Evolutionary conservation across 2,113 vertebrate species (phyloP), one percentile per base, ranked within the genome.

Genomic region (Gulo gulo): DNA sequence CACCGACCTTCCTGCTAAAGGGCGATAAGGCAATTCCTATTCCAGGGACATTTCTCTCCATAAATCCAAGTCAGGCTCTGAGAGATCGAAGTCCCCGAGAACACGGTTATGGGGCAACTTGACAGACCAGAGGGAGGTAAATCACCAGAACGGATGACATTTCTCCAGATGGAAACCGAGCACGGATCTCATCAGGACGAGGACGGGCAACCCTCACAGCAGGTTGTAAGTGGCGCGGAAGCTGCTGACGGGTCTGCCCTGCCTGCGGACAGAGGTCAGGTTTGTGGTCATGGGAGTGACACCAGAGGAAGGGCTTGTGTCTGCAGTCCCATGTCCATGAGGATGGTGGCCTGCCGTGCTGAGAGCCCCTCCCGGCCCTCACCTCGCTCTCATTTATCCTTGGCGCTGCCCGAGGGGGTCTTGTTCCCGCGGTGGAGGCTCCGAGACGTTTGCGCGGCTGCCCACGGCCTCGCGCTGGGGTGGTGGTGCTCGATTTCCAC

Each of bases 41-140:
- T 74, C 86, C 12, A 5, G 92, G 82, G 74, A 71, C 45, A 29
- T 63, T 29, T 87, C 69, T 79, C 83, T 74, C 59, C 23, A 45
- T 87, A 76, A 85, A 79, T 91, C 74, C 55, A 0, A 52, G 79
- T 73, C 86, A 2, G 55, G 81, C 61, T 39, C 4, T 74, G 95
- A 67, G 93, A 94, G 95, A 90, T 45, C 15, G 93, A 92, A 59
- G 95, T 79, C 73, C 80, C 87, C 16, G 29, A 63, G 69, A 95
- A 18, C 6, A 23, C 95, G 97, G 82, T 76, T 45, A 42, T 16
- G 50, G 95, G 94, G 76, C 67, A 57, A 2, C 94, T 34, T 57
- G 91, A 94, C 92, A 67, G 97, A 52, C 81, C 59, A 1, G 2
- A 26, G 67, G 6, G 71, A 45, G 81, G 84, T 88, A 93, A 92